Conservation (phyloP, 2,113 vertebrate genomes). For the Misgurnus mizolepis region DNA sequence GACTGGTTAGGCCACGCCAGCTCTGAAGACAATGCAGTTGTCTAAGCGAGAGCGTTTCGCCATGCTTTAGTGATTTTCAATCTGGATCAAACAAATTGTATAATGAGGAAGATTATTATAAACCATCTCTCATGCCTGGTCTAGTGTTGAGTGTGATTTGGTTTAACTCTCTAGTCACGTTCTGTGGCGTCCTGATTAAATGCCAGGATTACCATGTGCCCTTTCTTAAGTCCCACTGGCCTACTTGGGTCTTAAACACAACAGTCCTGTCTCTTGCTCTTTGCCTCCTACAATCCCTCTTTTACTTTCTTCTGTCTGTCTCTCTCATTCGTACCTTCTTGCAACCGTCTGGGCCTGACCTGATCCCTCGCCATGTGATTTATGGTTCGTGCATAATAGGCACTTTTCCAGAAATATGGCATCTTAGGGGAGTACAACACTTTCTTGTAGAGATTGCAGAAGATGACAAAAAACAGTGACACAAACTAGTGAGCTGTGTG, state of each 20-base stretch:
- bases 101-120: conserved; percentile 49
- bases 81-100: conserved; percentile 46
- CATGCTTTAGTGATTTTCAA: conserved; percentile 26
- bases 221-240: conserved; percentile 63
- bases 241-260: conserved; percentile 45
- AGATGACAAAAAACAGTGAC: conserved; percentile 12
- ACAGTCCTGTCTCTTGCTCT: conserved; percentile 43
- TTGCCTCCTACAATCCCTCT: conserved; percentile 28
- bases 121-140: conserved; percentile 43
- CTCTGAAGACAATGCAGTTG: conserved; percentile 28
- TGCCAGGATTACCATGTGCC: conserved; percentile 78
- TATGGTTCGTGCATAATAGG: conserved; percentile 52
- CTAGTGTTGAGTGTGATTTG: conserved; percentile 35
- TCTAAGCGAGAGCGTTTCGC: conserved; percentile 33
- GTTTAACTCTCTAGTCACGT: conserved; percentile 66
- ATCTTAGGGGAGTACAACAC: conserved; percentile 38
- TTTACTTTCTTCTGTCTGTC: neutral
- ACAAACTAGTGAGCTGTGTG: neutral
- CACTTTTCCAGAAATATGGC: conserved; percentile 52
- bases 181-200: conserved; percentile 67
- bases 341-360: conserved; percentile 47
- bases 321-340: neutral
- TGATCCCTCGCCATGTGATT: conserved; percentile 51
- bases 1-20: neutral
- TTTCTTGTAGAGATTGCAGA: conserved; percentile 9